These are phyloP conservation scores for Zaprionus lachaisei DNA, from an alignment of 1,140 invertebrate genomes.

Conservation along the genomic window DNA sequence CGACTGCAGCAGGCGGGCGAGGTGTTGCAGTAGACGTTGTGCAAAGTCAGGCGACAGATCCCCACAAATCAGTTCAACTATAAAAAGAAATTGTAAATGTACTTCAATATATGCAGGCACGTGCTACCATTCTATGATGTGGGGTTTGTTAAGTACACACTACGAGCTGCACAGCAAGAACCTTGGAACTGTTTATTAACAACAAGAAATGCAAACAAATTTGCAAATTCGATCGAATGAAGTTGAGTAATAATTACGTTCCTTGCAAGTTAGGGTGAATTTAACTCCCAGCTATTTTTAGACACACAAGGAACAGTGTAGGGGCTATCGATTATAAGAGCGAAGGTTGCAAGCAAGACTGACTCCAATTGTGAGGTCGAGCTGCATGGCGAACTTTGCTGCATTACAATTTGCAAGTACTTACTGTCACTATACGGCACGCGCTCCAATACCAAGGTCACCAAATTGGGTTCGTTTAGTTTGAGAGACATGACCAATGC, in stretches of 20 bases:
- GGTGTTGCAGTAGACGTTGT: conserved; percentile 89
- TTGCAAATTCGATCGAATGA: conserved; percentile 75
- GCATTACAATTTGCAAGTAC: conserved; percentile 73
- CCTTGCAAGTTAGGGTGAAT: conserved; percentile 43
- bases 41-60: conserved; percentile 90
- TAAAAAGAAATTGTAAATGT: conserved; percentile 75
- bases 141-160: conserved; percentile 64
- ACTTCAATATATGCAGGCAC: conserved; percentile 47
- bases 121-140: conserved; percentile 53
- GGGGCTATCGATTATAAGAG: conserved; percentile 31
- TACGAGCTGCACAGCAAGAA: conserved; percentile 33
- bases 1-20: conserved; percentile 90
- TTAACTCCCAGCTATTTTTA: conserved; percentile 64
- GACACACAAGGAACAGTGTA: conserved; percentile 31
- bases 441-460: conserved; percentile 93
- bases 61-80: conserved; percentile 91
- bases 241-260: conserved; percentile 47
- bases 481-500: conserved; percentile 94
- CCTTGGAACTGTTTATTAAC: conserved; percentile 82
- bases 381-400: conserved; percentile 28
- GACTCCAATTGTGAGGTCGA: conserved; percentile 48
- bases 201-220: conserved; percentile 49
- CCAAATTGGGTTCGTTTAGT: conserved; percentile 92
- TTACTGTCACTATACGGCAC: conserved; percentile 91
- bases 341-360: conserved; percentile 16